Base-by-base conservation (phyloP, 2,113 vertebrate species). In the Nothobranchius furzeri region DNA sequence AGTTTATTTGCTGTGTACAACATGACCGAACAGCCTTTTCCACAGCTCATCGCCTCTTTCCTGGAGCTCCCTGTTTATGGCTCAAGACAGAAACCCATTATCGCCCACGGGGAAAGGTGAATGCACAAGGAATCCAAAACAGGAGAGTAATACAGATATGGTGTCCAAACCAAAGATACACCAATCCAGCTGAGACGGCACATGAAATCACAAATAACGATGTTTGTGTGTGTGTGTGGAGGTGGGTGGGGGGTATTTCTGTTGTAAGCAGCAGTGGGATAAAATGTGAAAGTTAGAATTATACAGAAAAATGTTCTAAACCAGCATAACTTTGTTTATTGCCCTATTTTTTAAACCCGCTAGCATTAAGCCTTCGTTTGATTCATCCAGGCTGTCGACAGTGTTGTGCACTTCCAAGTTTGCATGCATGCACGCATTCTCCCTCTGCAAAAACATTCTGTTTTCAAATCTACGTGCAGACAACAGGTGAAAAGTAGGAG, bases 71-170 rank as follows among this genome's bases (percentile, higher is more conserved):
- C 58, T 69, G 65, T 75, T 76, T 84, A 76, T 77, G 62, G 61
- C 42, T 64, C 50, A 14, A 69, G 69, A 76, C 67, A 77, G 61
- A 81, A 78, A 83, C 73, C 64, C 60, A 85, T 88, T 82, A 87
- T 83, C 49, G 35, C 64, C 63, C 57, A 69, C 78, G 66, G 37
- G 53, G 20, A 43, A 55, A 55, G 55, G 40, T 55, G 47, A 76
- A 61, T 40, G 47, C 59, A 56, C 54, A 43, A 54, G 46, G 46
- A 72, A 70, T 60, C 17, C 49, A 75, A 68, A 78, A 64, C 35
- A 52, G 17, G 46, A 40, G 55, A 72, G 45, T 12, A 2, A 45
- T 45, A 48, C 51, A 68, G 42, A 59, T 67, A 47, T 70, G 17
- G 64, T 55, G 60, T 17, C 30, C 30, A 4, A 30, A 30, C 30